phyloP scores from a whole-genome alignment of 2,888 invertebrate species.

The Temnothorax rugatulus region DNA sequence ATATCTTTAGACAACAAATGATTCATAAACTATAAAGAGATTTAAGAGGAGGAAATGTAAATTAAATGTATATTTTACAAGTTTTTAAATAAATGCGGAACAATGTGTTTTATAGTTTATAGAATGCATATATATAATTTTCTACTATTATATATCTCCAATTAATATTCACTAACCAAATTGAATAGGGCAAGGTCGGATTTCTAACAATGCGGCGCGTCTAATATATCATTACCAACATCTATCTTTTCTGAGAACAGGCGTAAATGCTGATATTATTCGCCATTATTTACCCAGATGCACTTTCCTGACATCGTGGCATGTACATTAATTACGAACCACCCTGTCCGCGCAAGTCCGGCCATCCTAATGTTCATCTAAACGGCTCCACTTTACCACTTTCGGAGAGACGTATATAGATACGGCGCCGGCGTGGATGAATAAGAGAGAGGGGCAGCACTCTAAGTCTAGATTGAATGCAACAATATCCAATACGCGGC shows the following conservation, averaged over 20 bases:
- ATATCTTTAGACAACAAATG: background rate
- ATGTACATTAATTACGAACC: constrained; percentile 36
- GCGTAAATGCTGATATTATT: constrained; percentile 23
- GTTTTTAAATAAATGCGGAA: background rate
- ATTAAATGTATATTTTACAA: background rate
- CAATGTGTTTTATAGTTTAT: no score
- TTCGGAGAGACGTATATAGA: background rate
- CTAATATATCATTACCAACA: constrained; percentile 35
- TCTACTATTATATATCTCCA: background rate
- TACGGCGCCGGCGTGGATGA: background rate
- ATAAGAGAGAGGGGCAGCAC: background rate
- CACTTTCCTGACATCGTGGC: constrained; percentile 24
- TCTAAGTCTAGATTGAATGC: constrained; percentile 47
- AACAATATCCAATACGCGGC: constrained; percentile 34
- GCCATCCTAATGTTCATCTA: constrained; percentile 14
- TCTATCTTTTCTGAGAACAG: constrained; percentile 17
- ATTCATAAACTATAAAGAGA: background rate
- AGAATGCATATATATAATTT: no score
- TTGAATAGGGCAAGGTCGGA: background rate
- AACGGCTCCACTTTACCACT: background rate
- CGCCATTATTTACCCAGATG: constrained; percentile 33
- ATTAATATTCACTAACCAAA: constrained; percentile 7
- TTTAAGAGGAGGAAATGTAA: no score
- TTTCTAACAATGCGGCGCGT: constrained; percentile 4
- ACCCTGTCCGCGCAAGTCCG: constrained; percentile 10